Base-by-base conservation (phyloP, 2,888 invertebrate genomes). In the Zygaena filipendulae region DNA sequence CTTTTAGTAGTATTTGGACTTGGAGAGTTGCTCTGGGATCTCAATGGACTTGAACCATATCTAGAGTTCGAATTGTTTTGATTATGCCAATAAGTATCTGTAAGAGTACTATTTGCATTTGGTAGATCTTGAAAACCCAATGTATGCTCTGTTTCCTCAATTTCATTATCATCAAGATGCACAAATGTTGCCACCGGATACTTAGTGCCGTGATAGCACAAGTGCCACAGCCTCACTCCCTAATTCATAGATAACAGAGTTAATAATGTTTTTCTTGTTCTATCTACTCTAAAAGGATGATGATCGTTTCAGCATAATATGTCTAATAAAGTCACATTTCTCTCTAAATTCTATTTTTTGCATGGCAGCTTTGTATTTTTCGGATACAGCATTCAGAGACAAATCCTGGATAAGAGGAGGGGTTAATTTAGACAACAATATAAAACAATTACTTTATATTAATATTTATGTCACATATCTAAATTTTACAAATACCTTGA, bases 121-220 rank as follows among this genome's bases (percentile, higher is more conserved):
- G 59, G 54, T 29, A 52, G 49, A 39, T 42, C 40, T 35, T 46
- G 50, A 32, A 49, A 50, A 36, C 30, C 36, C 25, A 43, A 32
- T 12, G 33, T 30, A 34, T 33, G 44, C 11, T 28, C 31, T 28
- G 46, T 39, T 7, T 43, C 47, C 38, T n/a, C n/a, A n/a, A n/a
- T n/a, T n/a, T n/a, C n/a, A n/a, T n/a, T n/a, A 49, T 66, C 64
- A 53, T 74, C 68, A 45, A 69, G 35, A 34, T 71, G 70, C n/a
- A 59, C 53, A 57, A 69, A 77, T 35, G 58, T 63, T 30, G 55
- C 51, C 9, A 58, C 59, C 35, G 77, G 79, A 55, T 68, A 67
- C 53, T 52, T 67, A 40, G 45, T 56, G 47, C 58, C 67, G 52
- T 77, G 79, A 54, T 74, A 75, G 47, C 79, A 79, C 46, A 61